These are phyloP conservation scores for Gallinago paraguaiae DNA, from an alignment of 2,113 vertebrate genomes.

Conservation along the genomic window DNA sequence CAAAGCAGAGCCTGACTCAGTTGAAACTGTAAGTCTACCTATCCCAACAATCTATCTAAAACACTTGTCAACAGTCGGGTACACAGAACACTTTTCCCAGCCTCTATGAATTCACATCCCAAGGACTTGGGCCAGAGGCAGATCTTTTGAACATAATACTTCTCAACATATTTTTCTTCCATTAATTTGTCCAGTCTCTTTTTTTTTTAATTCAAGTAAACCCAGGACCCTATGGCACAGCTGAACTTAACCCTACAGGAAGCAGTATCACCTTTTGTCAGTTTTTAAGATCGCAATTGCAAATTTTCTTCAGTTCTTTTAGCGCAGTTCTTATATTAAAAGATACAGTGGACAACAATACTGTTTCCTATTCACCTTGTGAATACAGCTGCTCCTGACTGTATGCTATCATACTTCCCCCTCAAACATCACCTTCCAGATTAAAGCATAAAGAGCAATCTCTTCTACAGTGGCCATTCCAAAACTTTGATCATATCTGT, in stretches of 20 bases:
- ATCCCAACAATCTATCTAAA: neutral
- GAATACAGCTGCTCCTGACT: neutral
- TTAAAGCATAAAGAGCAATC: neutral
- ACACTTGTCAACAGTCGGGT: fast-evolving
- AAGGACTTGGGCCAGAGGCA: neutral
- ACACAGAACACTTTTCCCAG: neutral
- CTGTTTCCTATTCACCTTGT: neutral
- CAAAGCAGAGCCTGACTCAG: neutral
- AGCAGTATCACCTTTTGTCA: neutral
- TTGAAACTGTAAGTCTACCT: neutral
- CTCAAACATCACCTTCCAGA: neutral
- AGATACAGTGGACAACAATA: neutral
- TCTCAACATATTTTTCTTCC: neutral
- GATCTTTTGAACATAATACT: neutral
- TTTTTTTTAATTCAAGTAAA: neutral
- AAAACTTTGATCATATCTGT: neutral
- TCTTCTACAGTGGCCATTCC: neutral
- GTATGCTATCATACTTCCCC: neutral
- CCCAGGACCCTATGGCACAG: neutral
- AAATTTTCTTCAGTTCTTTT: neutral
- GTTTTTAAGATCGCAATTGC: neutral
- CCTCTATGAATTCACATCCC: neutral
- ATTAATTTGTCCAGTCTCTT: neutral
- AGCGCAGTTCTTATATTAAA: neutral
- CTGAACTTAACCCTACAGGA: neutral